Percentiles rank a stretch among this genome's conserved stretches.
Evolutionary conservation across 2,113 vertebrate genomes (phyloP).

Genomic region (Megaleporinus macrocephalus): DNA sequence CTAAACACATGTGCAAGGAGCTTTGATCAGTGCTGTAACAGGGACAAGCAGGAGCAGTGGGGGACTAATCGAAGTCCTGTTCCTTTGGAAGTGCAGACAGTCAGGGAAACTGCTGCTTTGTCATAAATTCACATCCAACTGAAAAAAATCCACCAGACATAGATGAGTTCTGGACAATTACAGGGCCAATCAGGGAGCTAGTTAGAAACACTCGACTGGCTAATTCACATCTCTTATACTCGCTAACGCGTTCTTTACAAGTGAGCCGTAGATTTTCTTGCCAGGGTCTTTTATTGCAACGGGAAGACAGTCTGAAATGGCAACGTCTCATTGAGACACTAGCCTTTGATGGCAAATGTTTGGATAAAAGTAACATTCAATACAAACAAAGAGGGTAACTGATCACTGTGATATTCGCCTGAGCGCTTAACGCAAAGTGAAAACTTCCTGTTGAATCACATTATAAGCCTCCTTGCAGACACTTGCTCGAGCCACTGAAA

Average conservation of each 20-base stretch:
- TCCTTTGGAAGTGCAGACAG: conserved; percentile 31
- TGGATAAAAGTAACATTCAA: background rate
- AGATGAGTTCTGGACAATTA: background rate
- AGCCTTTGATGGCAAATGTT: background rate
- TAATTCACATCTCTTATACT: too few species aligned
- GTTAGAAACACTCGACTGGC: too few species aligned
- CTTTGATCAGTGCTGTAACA: conserved; percentile 61
- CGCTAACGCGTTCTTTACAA: too few species aligned
- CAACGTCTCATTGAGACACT: too few species aligned
- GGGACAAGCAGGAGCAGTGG: conserved; percentile 27
- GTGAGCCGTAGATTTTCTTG: background rate
- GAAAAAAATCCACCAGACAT: too few species aligned
- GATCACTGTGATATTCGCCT: conserved; percentile 50
- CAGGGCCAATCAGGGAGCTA: background rate
- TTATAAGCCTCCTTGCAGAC: background rate
- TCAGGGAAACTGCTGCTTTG: background rate
- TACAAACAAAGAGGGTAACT: conserved; percentile 38
- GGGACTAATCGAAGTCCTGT: conserved; percentile 49
- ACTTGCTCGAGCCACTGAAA: conserved; percentile 65
- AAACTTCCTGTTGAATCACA: conserved; percentile 46
- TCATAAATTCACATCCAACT: conserved; percentile 4
- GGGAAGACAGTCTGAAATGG: too few species aligned
- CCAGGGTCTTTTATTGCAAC: too few species aligned
- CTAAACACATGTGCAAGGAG: conserved; percentile 55
- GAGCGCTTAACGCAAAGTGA: conserved; percentile 37